A percentile compares a stretch with the other conserved stretches of the same genome.
Evolutionary conservation across 2,888 invertebrate species (phyloP).

Genomic region (Lithosia quadra): DNA sequence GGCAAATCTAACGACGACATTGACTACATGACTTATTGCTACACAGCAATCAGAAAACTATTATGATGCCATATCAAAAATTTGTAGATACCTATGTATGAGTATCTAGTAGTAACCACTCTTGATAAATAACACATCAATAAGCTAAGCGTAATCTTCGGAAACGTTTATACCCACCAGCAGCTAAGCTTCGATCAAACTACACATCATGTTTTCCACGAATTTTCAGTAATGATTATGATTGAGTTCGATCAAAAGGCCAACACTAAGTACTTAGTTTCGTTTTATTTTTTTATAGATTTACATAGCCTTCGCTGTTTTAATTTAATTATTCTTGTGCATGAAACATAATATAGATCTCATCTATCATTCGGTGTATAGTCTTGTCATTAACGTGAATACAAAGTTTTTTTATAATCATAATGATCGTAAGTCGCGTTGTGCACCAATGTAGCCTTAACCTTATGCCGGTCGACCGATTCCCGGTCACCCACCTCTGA

Average conservation of each 20-base stretch:
- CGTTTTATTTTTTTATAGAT: neutral
- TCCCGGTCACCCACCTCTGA: conserved; percentile 7
- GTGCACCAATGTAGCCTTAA: neutral
- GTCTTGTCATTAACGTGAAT: neutral
- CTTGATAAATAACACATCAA: too few relatives aligned
- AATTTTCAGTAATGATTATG: neutral
- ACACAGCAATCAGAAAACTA: neutral
- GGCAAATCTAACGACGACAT: neutral
- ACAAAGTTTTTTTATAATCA: neutral
- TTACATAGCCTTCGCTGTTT: neutral
- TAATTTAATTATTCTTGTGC: neutral
- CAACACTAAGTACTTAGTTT: neutral
- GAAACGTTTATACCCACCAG: neutral
- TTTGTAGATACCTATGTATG: too few relatives aligned
- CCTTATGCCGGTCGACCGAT: conserved; percentile 1
- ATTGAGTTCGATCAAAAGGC: neutral
- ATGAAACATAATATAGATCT: neutral
- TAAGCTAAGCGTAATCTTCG: too few relatives aligned
- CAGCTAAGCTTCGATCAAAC: neutral
- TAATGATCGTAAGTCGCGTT: neutral
- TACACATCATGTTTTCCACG: neutral
- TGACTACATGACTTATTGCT: too few relatives aligned
- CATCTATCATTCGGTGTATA: neutral
- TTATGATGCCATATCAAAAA: neutral
- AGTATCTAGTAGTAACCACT: too few relatives aligned